Conservation (phyloP, 2,888 invertebrate species). For the Ophion costatus region DNA sequence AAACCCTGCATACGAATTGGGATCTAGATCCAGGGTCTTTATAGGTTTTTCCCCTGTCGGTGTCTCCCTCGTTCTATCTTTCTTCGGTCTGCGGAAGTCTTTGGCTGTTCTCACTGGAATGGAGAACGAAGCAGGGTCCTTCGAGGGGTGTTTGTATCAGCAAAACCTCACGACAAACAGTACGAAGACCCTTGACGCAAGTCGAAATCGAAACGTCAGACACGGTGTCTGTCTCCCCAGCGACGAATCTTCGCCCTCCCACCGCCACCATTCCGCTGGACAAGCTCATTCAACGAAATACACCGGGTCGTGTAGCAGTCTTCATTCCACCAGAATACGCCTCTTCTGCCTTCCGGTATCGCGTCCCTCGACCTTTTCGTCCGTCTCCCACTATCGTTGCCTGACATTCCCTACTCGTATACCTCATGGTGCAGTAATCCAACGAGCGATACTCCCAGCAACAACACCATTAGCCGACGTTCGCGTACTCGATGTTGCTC, state of each 20-base stretch:
- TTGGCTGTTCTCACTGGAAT: slow-evolving; percentile 43
- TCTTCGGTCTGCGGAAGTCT: neutral
- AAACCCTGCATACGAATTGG: slow-evolving; percentile 63
- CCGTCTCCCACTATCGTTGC: slow-evolving; percentile 1
- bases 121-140: slow-evolving; percentile 56
- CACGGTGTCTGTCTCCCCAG: slow-evolving; percentile 5
- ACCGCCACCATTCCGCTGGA: slow-evolving; percentile 23
- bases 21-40: slow-evolving; percentile 16
- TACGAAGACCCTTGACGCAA: slow-evolving; percentile 41
- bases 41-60: slow-evolving; percentile 2
- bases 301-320: slow-evolving; percentile 14
- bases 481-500: slow-evolving; percentile 21
- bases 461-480: slow-evolving; percentile 46
- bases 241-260: slow-evolving; percentile 3
- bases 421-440: slow-evolving; percentile 9
- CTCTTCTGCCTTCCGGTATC: neutral
- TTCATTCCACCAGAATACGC: slow-evolving; percentile 23
- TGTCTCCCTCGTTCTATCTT: neutral
- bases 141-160: slow-evolving; percentile 64
- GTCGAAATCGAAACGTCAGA: slow-evolving; percentile 34
- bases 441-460: slow-evolving; percentile 14
- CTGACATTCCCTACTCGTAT: slow-evolving; percentile 13
- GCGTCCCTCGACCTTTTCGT: neutral
- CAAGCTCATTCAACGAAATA: slow-evolving; percentile 36
- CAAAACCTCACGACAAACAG: slow-evolving; percentile 62